These are phyloP conservation scores for Aphidius colemani DNA, from an alignment of 2,888 invertebrate species.

Conservation along the genomic window DNA sequence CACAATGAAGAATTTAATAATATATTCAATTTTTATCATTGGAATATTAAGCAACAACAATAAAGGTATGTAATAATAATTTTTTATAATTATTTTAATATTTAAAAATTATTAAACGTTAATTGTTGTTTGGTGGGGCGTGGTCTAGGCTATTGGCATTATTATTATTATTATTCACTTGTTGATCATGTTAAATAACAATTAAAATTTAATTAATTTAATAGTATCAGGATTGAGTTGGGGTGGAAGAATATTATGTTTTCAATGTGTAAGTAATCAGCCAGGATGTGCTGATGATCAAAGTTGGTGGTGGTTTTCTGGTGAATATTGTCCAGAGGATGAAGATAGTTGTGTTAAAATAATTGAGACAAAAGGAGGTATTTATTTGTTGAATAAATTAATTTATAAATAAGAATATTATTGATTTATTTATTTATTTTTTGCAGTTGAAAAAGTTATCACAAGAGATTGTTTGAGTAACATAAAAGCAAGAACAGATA, in stretches of 20 bases:
- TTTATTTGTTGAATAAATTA: too few relatives aligned
- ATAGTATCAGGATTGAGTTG: background rate
- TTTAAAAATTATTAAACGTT: background rate
- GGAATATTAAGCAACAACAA: conserved; percentile 12
- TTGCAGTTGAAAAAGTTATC: conserved; percentile 75
- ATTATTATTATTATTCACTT: too few relatives aligned
- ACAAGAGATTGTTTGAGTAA: conserved; percentile 86
- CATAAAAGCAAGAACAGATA: conserved; percentile 77
- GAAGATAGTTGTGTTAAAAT: conserved; percentile 90
- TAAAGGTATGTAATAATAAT: conserved; percentile 11
- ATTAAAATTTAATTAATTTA: background rate
- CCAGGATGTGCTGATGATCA: conserved; percentile 86
- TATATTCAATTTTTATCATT: conserved; percentile 7
- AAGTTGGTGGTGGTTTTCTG: conserved; percentile 79
- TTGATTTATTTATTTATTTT: conserved; percentile 8
- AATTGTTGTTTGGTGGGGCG: background rate
- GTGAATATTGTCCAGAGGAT: conserved; percentile 79
- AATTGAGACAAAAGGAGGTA: conserved; percentile 85
- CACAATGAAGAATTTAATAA: conserved; percentile 3
- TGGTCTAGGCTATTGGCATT: background rate
- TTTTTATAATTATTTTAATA: background rate
- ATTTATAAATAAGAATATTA: too few relatives aligned
- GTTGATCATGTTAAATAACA: background rate
- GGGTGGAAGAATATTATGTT: conserved; percentile 65
- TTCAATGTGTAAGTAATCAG: conserved; percentile 85